Evolutionary conservation across 2,797 vertebrate species (phyloP).

Genomic region (Threskiornis aethiopicus): DNA sequence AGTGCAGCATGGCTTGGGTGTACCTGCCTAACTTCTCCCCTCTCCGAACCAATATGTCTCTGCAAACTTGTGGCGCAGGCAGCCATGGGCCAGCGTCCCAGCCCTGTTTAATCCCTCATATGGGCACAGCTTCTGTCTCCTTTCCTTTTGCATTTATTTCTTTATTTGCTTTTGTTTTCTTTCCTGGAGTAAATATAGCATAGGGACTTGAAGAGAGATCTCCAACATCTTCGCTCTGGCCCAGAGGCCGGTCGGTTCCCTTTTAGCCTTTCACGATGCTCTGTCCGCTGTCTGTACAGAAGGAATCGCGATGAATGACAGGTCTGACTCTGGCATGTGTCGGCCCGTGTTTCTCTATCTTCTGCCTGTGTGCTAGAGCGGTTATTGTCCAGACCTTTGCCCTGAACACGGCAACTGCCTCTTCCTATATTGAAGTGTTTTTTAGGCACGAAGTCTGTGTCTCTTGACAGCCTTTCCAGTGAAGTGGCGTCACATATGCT

Average conservation of each 20-base stretch:
- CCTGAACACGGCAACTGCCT: background rate
- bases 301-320: background rate
- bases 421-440: background rate
- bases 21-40: accelerated
- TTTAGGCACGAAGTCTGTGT: background rate
- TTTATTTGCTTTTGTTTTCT: background rate
- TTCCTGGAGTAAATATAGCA: background rate
- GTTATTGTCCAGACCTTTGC: background rate
- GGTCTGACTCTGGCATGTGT: background rate
- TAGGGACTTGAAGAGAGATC: background rate
- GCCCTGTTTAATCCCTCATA: background rate
- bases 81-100: background rate
- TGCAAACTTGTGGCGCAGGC: background rate
- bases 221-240: background rate
- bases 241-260: accelerated
- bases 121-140: background rate
- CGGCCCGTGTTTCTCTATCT: background rate
- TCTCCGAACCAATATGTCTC: background rate
- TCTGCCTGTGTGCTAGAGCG: background rate
- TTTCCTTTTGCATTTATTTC: background rate
- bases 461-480: background rate
- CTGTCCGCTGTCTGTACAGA: background rate
- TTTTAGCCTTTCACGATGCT: background rate
- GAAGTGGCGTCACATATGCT: background rate
- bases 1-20: background rate